Conservation (phyloP, 2,113 vertebrate genomes). For the Puntigrus tetrazona region DNA sequence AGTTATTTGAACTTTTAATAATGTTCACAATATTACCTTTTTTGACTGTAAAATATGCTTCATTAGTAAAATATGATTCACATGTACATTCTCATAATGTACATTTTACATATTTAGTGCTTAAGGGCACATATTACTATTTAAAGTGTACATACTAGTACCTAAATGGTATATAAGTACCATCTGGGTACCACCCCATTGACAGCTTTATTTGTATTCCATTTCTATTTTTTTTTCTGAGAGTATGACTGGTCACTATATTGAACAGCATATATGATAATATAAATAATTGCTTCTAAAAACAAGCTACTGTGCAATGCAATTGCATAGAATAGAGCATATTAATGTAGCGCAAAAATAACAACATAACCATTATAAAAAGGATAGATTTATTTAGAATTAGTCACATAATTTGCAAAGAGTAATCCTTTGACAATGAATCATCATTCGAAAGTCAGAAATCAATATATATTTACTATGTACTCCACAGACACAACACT, state of each 20-base stretch:
- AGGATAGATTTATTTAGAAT: conserved; percentile 54
- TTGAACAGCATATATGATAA: neutral
- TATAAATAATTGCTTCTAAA: neutral
- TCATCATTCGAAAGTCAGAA: conserved; percentile 34
- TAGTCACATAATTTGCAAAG: conserved; percentile 46
- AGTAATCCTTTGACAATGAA: conserved; percentile 43
- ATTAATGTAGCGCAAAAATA: neutral
- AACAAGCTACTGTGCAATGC: neutral
- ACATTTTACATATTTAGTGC: neutral
- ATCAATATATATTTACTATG: conserved; percentile 13
- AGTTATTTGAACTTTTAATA: too few species aligned
- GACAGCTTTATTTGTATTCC: neutral
- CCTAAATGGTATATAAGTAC: neutral
- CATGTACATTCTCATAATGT: too few species aligned
- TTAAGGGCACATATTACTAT: neutral
- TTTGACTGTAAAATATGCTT: too few species aligned
- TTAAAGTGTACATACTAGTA: neutral
- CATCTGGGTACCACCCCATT: too few species aligned
- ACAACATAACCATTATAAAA: conserved; percentile 17
- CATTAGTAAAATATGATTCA: too few species aligned
- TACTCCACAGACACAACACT: conserved; percentile 34
- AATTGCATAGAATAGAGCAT: too few species aligned
- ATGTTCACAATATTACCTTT: too few species aligned
- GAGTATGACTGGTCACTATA: neutral
- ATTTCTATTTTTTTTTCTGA: neutral